Evolutionary conservation across 1,140 invertebrate species (phyloP).

Genomic region (Penaeus chinensis): DNA sequence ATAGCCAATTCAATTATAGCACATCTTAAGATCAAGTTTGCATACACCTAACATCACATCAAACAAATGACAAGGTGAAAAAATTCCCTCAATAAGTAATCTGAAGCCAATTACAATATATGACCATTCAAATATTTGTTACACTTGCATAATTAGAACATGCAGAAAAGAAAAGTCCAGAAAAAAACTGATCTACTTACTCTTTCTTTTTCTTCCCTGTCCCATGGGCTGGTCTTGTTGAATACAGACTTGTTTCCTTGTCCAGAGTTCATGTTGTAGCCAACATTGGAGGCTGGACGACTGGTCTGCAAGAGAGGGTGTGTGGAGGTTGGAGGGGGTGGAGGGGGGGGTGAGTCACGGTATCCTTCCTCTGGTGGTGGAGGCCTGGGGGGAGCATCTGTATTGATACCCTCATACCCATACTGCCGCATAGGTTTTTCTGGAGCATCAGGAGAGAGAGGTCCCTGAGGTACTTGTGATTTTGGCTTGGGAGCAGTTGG

Average conservation of each 20-base stretch:
- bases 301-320: constrained; percentile 76
- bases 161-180: neutral
- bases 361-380: constrained; percentile 66
- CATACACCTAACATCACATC: too few relatives aligned
- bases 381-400: constrained; percentile 64
- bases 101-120: too few relatives aligned
- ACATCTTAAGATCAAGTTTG: neutral
- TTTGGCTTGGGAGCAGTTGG: constrained; percentile 63
- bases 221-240: constrained; percentile 82
- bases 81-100: too few relatives aligned
- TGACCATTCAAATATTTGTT: too few relatives aligned
- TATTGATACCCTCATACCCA: constrained; percentile 58
- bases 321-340: constrained; percentile 76
- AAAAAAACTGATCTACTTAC: constrained; percentile 67
- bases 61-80: constrained; percentile 38
- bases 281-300: constrained; percentile 69
- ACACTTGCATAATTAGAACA: neutral
- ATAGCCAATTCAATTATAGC: neutral
- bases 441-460: constrained; percentile 62
- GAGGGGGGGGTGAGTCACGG: constrained; percentile 76
- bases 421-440: constrained; percentile 66
- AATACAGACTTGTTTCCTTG: constrained; percentile 71
- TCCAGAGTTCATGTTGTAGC: constrained; percentile 27
- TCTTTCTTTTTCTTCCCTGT: constrained; percentile 87
- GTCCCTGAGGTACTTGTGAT: constrained; percentile 25